phyloP scores from a whole-genome alignment of 2,797 vertebrate genomes.

The Siniperca scherzeri region DNA sequence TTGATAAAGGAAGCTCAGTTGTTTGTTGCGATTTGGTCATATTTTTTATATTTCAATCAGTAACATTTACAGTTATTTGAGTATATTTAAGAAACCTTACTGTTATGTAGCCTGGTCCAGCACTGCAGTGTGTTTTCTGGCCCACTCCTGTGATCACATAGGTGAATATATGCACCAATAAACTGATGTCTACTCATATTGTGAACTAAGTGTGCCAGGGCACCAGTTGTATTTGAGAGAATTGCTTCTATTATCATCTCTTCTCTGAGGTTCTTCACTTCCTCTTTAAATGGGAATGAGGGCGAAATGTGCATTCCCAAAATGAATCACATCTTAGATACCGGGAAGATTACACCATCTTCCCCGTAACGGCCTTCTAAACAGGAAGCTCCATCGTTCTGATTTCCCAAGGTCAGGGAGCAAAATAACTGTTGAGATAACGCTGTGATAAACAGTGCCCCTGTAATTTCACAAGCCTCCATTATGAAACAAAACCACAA shows the following conservation, averaged over 20 bases:
- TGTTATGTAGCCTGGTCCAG: neutral
- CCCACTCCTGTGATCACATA: neutral
- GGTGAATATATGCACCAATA: neutral
- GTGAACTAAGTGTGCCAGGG: neutral
- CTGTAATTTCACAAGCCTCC: constrained; percentile 51
- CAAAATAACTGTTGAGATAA: neutral
- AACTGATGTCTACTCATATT: neutral
- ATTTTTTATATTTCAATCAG: neutral
- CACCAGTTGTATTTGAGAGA: neutral
- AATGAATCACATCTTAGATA: constrained; percentile 21
- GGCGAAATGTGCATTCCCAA: constrained; percentile 14
- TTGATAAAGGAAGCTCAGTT: neutral
- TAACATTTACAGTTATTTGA: neutral
- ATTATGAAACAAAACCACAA: constrained; percentile 34
- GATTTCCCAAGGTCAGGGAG: neutral
- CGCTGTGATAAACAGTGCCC: constrained; percentile 12
- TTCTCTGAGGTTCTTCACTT: neutral
- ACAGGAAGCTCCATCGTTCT: constrained; percentile 42
- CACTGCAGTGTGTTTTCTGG: neutral
- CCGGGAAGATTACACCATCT: neutral
- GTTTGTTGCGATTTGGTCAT: neutral
- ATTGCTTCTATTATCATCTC: neutral
- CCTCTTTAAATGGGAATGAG: neutral
- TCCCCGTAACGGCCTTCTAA: neutral
- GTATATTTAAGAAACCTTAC: neutral